Evolutionary conservation across 2,888 invertebrate genomes (phyloP), one percentile per base, ranked within the genome.

Genomic region (Autographa gamma): DNA sequence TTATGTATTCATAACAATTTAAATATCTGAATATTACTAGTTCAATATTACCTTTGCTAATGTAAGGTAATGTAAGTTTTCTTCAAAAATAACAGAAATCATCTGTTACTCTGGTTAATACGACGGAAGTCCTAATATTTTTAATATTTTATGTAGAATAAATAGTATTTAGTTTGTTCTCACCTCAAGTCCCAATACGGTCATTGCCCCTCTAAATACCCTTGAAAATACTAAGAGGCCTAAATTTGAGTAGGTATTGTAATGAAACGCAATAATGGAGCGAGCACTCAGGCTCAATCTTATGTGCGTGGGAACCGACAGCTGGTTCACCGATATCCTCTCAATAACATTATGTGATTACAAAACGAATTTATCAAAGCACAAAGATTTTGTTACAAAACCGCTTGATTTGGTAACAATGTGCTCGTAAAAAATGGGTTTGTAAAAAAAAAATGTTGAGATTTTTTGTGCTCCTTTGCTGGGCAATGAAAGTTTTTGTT

Each of bases 181-280:
- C 48, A 48, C n/a, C n/a, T 11, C 2, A 38, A 7, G 8, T 0
- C 48, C 6, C 48, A n/a, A n/a, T 5, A 43, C 5, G 48, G n/a
- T 48, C n/a, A n/a, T 48, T 6, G 48, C 4, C n/a, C 48, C 48
- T 48, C 0, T n/a, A 48, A n/a, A n/a, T 48, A 48, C 48, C 48
- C 48, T 48, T 48, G n/a, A 48, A 48, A 48, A n/a, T n/a, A 48
- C n/a, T 48, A 48, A 48, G 4, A 48, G 48, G n/a, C 48, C 48
- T 48, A 5, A 48, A 48, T n/a, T 38, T 38, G 38, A 38, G 48
- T n/a, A n/a, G 1, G 48, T 48, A n/a, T 7, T 48, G 48, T 48
- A 48, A 48, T 48, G 48, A 48, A n/a, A 48, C 48, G 48, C 43
- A 43, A 48, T 48, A 48, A 48, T 48, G 48, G 48, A 48, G 11